A percentile compares a stretch with the other conserved stretches of the same genome.
These are phyloP conservation scores for Dicentrarchus labrax DNA, from an alignment of 2,113 vertebrate genomes.

Conservation along the genomic window DNA sequence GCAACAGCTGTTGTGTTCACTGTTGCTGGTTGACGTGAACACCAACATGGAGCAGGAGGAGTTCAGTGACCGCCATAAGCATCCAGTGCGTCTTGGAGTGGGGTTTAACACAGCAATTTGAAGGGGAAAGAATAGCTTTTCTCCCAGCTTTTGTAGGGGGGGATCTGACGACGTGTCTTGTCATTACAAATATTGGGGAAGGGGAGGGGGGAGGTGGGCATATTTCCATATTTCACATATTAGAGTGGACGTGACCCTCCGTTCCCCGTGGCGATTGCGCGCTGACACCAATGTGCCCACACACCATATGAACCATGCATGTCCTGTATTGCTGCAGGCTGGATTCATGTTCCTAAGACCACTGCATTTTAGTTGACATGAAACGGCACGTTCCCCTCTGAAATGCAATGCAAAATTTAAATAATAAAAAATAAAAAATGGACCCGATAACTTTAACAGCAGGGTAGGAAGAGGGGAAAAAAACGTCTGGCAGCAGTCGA, in stretches of 20 bases:
- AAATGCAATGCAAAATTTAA: slow-evolving; percentile 63
- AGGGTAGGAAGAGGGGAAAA: slow-evolving; percentile 76
- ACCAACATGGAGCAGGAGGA: neutral
- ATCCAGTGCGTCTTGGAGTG: too few species aligned
- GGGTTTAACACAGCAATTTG: neutral
- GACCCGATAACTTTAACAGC: slow-evolving; percentile 88
- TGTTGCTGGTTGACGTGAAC: neutral
- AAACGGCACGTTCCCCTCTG: neutral
- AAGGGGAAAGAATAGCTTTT: neutral
- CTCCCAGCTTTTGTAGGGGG: neutral
- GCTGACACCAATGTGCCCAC: neutral
- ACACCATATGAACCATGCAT: slow-evolving; percentile 12
- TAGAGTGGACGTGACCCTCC: neutral
- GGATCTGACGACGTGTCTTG: neutral
- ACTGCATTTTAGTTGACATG: neutral
- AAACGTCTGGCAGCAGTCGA: slow-evolving; percentile 89
- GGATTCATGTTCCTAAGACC: slow-evolving; percentile 19
- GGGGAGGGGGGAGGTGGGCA: neutral
- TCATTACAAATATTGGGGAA: neutral
- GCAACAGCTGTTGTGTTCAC: neutral
- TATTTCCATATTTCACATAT: neutral
- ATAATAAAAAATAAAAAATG: slow-evolving; percentile 72
- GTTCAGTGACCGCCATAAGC: neutral
- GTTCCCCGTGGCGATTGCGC: neutral
- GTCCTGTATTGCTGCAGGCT: slow-evolving; percentile 27